A percentile compares a stretch with the other conserved stretches of the same genome.
These are phyloP conservation scores for Hetaerina americana DNA, from an alignment of 1,140 invertebrate species.

Conservation along the genomic window DNA sequence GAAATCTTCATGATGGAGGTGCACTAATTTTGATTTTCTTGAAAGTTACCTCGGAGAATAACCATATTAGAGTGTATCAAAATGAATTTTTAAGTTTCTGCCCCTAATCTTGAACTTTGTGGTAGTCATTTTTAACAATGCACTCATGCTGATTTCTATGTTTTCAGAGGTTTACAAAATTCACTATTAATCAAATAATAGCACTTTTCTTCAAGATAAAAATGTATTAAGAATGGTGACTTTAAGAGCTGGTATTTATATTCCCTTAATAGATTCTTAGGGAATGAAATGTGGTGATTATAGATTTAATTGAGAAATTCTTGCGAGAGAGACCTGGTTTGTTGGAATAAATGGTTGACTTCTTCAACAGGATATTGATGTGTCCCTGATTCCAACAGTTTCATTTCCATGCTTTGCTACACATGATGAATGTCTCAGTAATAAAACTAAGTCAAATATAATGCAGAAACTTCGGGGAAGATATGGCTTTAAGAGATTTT, in stretches of 20 bases:
- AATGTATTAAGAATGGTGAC: no score
- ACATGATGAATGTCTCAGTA: slow-evolving; percentile 80
- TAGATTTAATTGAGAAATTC: slow-evolving; percentile 9
- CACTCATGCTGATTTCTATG: no score
- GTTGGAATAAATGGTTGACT: slow-evolving; percentile 14
- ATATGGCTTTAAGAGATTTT: slow-evolving; percentile 89
- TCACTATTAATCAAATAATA: no score
- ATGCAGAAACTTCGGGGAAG: slow-evolving; percentile 71
- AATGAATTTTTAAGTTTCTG: no score
- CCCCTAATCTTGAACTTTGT: no score
- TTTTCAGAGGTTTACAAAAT: no score
- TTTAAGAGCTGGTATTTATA: slow-evolving; percentile 11
- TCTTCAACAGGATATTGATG: slow-evolving; percentile 64
- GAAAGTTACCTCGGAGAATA: no score
- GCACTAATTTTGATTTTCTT: no score
- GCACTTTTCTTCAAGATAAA: no score
- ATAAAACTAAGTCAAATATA: slow-evolving; percentile 79
- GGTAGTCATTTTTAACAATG: no score
- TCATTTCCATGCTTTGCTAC: slow-evolving; percentile 97
- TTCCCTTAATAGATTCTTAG: slow-evolving; percentile 9
- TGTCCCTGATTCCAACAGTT: slow-evolving; percentile 77
- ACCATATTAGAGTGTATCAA: no score
- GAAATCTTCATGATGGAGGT: no score
- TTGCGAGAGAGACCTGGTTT: slow-evolving; percentile 2
- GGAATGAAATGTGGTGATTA: slow-evolving; percentile 2